Base-by-base conservation (phyloP, 2,113 vertebrate genomes). In the Tetrax tetrax region DNA sequence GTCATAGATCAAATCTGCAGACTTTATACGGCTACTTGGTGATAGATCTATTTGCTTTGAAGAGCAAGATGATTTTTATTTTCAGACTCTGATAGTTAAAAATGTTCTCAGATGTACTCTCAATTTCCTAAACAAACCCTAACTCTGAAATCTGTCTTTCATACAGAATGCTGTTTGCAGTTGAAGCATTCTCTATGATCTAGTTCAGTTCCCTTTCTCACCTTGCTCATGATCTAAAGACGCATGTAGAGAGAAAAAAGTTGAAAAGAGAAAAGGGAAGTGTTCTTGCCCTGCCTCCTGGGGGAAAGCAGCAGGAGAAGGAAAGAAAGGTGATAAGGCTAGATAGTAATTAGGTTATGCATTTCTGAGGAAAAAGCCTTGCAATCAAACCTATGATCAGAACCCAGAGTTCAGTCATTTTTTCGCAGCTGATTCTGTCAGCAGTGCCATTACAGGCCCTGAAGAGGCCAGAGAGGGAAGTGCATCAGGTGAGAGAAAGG, bases 41-140 rank as follows among this genome's bases (percentile, higher is more conserved):
- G 37, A 83, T 24, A 79, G 65, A 89, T 47, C n/a, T 91, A 54
- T 83, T 77, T 71, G 24, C 57, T 94, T 85, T 91, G 77, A 95
- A 94, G 65, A 87, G 12, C 5, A 87, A 79, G 24, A 35, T 2
- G 0, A 23, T 17, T 31, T 25, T 19, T 75, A 70, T 38, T 78
- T 88, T 53, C 29, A 64, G 35, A 45, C 18, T 80, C 23, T 82
- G 27, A 69, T 29, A 76, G 76, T 59, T 89, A 69, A 72, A 81
- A 81, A 50, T 29, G 12, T 83, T 96, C 35, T 77, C 66, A 80
- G 31, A 85, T 29, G 31, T 69, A 28, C 28, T 56, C 33, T 78
- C 31, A 91, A 38, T 82, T 92, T 94, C 21, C 60, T 92, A 87
- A 90, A 90, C 37, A 94, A 92, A 66, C 9, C 11, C 13, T 66